Conservation (phyloP, 2,797 vertebrate species). For the Xenentodon cancila region DNA sequence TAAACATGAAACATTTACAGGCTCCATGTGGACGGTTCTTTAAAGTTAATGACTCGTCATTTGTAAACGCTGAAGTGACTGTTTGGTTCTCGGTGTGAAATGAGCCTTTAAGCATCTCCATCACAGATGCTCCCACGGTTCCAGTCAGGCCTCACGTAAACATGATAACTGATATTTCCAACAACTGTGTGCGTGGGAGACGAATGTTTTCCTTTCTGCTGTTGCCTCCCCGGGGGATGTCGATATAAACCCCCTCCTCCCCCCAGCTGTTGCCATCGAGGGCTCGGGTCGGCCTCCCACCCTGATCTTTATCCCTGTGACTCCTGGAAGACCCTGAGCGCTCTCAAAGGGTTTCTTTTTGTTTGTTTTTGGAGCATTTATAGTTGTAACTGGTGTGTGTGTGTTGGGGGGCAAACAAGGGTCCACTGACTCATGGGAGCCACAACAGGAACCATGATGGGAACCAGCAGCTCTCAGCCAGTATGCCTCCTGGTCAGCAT, state of each 20-base stretch:
- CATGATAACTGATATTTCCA: slow-evolving; percentile 49
- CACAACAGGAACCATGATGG: slow-evolving; percentile 26
- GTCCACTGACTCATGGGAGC: slow-evolving; percentile 15
- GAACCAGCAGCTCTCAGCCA: slow-evolving; percentile 16
- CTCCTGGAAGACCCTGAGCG: slow-evolving; percentile 45
- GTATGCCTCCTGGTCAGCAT: not conserved
- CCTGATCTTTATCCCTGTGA: slow-evolving; percentile 76
- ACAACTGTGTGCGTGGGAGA: slow-evolving; percentile 63
- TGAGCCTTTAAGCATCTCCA: not conserved
- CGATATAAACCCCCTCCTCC: slow-evolving; percentile 41
- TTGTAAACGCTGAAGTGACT: no score
- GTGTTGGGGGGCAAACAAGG: not conserved
- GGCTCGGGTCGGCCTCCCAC: slow-evolving; percentile 38
- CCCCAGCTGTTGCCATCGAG: slow-evolving; percentile 45
- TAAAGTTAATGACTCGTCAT: no score
- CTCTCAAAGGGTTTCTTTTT: slow-evolving; percentile 25
- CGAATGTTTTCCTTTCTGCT: slow-evolving; percentile 59
- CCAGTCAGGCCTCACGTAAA: slow-evolving; percentile 40
- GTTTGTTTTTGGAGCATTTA: slow-evolving; percentile 5
- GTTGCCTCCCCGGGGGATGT: slow-evolving; percentile 51
- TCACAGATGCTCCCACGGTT: slow-evolving; percentile 41
- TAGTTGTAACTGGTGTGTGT: not conserved
- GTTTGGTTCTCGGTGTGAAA: no score
- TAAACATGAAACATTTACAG: no score
- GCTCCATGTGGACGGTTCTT: no score